Base-by-base conservation (phyloP, 2,888 invertebrate genomes). In the Cantharis rustica region DNA sequence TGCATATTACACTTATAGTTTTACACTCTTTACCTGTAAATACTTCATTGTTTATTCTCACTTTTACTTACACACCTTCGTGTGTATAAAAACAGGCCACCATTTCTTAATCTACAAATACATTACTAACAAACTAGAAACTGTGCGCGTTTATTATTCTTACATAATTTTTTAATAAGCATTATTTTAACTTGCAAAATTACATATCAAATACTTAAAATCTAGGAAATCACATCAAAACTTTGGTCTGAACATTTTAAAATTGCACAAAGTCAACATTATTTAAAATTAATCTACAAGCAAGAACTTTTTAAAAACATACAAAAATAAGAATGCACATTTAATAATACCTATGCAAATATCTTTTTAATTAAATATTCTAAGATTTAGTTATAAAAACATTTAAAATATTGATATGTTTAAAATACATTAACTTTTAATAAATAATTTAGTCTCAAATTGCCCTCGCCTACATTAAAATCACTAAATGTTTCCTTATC, bases 171-270 rank as follows among this genome's bases (percentile, higher is more conserved):
- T n/a, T 71, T 64, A 66, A 78, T 81, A 82, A 80, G 78, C 78
- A 72, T 79, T 81, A 80, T 78, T 75, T 75, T 80, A 77, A 80
- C 75, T 80, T 75, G 78, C 79, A 79, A 82, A 82, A 80, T 66
- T 74, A 76, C 79, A 80, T 79, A 75, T 71, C 76, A 76, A 75
- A 62, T 69, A 69, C 72, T 61, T 75, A 72, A 69, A 68, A 73
- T 72, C 66, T 71, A 75, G 17, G 79, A 84, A 84, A 85, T 85
- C 85, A 85, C 85, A 85, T 82, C 81, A 80, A 79, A 83, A 85
- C 85, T 85, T 85, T 85, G 85, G 85, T 84, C 82, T 84, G 79
- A 83, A 83, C 81, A 75, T 76, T 75, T 84, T 77, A 82, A 61
- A 83, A 84, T 84, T 84, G 84, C 84, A 84, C 83, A 75, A 78